Evolutionary conservation across 2,888 invertebrate species (phyloP).

Genomic region (Lithophane socia): DNA sequence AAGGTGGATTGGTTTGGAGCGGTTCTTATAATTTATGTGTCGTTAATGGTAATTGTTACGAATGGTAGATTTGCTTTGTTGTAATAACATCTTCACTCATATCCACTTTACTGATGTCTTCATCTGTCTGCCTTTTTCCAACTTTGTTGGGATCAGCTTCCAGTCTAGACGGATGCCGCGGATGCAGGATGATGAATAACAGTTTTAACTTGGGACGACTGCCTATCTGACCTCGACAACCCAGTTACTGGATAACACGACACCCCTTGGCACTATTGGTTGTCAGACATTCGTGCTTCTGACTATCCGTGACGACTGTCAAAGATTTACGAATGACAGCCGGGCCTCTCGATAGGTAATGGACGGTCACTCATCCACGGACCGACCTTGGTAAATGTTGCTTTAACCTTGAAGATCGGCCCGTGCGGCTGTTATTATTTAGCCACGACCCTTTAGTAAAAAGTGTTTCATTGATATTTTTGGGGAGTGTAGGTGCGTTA

Average conservation of each 20-base stretch:
- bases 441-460: background rate
- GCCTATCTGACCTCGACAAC: background rate
- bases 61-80: background rate
- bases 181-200: background rate
- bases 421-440: background rate
- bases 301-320: background rate
- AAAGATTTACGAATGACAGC: background rate
- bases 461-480: background rate
- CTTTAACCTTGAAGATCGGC: background rate
- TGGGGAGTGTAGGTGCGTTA: background rate
- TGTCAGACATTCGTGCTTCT: background rate
- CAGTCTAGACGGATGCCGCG: background rate
- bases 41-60: background rate
- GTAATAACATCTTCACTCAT: background rate
- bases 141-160: background rate
- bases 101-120: background rate
- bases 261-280: background rate
- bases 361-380: background rate
- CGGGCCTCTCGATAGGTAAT: background rate
- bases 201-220: background rate
- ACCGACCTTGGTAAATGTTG: background rate
- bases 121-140: background rate
- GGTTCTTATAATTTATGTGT: background rate
- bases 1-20: background rate
- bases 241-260: background rate